Base-by-base conservation (phyloP, 2,113 vertebrate species). In the Gracilinanus agilis region DNA sequence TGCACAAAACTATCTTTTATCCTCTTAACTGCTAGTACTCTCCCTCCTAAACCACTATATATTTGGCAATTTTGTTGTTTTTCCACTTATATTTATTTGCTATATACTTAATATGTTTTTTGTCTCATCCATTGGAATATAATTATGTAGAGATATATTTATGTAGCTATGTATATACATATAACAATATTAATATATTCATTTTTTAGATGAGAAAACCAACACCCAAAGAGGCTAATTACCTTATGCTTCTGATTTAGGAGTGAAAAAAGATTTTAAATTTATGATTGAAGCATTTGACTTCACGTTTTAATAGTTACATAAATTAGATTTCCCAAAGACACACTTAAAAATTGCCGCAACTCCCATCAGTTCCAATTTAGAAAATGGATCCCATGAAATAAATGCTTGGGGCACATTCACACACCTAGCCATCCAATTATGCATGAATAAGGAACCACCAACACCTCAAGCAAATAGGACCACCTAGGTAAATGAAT, bases 311-410 rank as follows among this genome's bases (percentile, higher is more conserved):
- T 95, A 97, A 95, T 54, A 97, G 61, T 90, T 97, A 94, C 27
- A 67, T 97, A 96, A 97, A 97, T 97, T 90, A 96, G 91, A 96
- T 93, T 95, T 67, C 92, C 96, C 91, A 61, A 58, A 94, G 95
- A 92, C 91, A 95, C 89, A 94, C 90, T 97, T 83, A 89, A 92
- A 95, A 97, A 93, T 55, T 90, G 75, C 89, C 88, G 89, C 91
- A 95, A 89, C 91, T 34, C 90, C 53, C 94, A 93, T 95, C 92
- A 91, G 90, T 91, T 97, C 95, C 89, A 93, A 96, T 96, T 97
- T 96, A 93, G 96, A 95, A 96, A 97, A 93, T 54, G 67, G 53
- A 96, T 24, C 54, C 94, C 92, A 94, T 56, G 91, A 96, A 96
- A 95, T 40, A 88, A 91, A 92, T 3, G 2, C 96, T 95, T n/a